Evolutionary conservation across 2,113 vertebrate species (phyloP), one percentile per base, ranked within the genome.

Genomic region (Neolamprologus brichardi): DNA sequence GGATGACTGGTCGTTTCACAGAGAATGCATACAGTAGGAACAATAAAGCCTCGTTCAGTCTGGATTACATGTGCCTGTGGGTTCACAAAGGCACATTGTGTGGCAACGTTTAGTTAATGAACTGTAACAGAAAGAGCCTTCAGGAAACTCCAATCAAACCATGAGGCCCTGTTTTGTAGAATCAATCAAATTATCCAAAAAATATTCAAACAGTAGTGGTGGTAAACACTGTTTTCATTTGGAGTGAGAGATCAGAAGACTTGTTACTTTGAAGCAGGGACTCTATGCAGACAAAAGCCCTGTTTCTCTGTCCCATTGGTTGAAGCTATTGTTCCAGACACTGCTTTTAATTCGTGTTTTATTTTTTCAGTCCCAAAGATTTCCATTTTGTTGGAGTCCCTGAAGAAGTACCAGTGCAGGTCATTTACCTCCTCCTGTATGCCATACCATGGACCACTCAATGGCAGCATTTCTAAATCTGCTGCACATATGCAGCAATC

Each of bases 271-370:
- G 64, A 23, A 70, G 64, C 37, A 14, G 34, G 12, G 5, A 39
- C 37, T 41, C 18, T 67, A 8, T 67, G 32, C 0, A 67, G 62
- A 37, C 32, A 0, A 13, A 37, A 37, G 60, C 17, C 11, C 0
- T 67, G 60, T 20, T 67, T 37, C 60, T 67, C 32, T 28, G 67
- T 6, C 25, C 23, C 20, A 15, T 6, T 34, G 58, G 17, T 62
- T 34, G 58, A 62, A 1, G 30, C 2, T 34, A 12, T 64, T 64
- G 17, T 37, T 64, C 30, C 60, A 34, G 30, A 7, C 60, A n/a
- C 0, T 0, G 9, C 30, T 37, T 64, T 64, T 64, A 34, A 4
- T 3, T 64, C 6, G 17, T 34, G 60, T 34, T 37, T 62, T 34
- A 64, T 37, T 0, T n/a, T 62, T 64, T 64, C 60, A 64, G 60